Conservation (phyloP, 2,888 invertebrate species). For the Chrysolina haemoptera region DNA sequence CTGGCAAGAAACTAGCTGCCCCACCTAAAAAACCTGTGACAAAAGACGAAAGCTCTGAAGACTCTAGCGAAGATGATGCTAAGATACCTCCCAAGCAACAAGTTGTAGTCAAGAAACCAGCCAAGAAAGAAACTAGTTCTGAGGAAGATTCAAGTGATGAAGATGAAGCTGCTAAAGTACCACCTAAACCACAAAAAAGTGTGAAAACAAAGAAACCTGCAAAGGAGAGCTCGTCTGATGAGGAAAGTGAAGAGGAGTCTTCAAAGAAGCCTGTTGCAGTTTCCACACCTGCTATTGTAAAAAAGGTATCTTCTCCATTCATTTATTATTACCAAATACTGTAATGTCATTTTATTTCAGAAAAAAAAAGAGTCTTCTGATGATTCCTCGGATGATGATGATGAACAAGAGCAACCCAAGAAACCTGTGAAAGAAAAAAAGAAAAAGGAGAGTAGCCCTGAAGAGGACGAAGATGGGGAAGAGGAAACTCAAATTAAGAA, state of each 20-base stretch:
- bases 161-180: conserved; percentile 53
- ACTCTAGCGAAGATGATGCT: conserved; percentile 27
- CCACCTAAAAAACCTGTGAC: conserved; percentile 35
- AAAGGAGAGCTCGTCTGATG: conserved; percentile 63
- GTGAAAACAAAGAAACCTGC: conserved; percentile 49
- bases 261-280: conserved; percentile 57
- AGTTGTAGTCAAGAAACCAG: conserved; percentile 30
- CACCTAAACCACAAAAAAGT: conserved; percentile 29
- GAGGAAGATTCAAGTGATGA: conserved; percentile 66
- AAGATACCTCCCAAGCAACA: not conserved
- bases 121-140: conserved; percentile 57
- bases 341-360: not conserved
- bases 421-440: conserved; percentile 53
- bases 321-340: not conserved
- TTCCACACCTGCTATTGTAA: conserved; percentile 46
- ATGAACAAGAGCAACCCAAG: conserved; percentile 43
- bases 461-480: conserved; percentile 61
- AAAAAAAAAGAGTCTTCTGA: conserved; percentile 45
- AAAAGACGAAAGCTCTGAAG: conserved; percentile 46
- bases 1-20: conserved; percentile 35
- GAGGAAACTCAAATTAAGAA: conserved; percentile 69
- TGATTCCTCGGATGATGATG: conserved; percentile 60
- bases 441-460: conserved; percentile 65
- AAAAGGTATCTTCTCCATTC: conserved; percentile 38
- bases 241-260: conserved; percentile 54